Evolutionary conservation across 2,113 vertebrate species (phyloP), one percentile per base, ranked within the genome.

Genomic region (Elachura formosa): DNA sequence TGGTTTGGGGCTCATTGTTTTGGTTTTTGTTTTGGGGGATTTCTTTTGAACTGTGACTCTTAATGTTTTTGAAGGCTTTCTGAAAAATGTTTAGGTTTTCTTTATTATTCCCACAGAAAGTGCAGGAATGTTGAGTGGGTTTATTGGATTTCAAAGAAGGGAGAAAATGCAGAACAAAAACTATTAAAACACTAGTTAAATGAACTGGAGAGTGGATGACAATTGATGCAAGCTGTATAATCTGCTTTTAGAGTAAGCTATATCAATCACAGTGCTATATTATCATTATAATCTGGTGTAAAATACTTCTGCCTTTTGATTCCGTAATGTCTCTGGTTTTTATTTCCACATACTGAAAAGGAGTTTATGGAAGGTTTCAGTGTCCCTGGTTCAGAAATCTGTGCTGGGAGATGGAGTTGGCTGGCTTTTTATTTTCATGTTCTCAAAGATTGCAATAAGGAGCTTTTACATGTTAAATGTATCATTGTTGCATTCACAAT

Each of bases 221-320:
- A 73, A 52, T 51, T 59, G 84, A 91, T 88, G 94, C 89, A 69
- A 94, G 96, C 97, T 96, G 95, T 97, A 96, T 91, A 97, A 94
- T 95, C 87, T 93, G 96, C 97, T 96, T 95, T 93, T 97, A 93
- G 78, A 95, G 78, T 95, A 88, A 85, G 89, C 81, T 91, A 23
- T 91, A 82, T 96, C 96, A 84, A 83, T 94, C 94, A 79, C 90
- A 96, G 80, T 88, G 90, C 91, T 94, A 45, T 96, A 84, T 93
- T 95, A 91, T 95, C 88, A 68, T 94, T 84, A 91, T 91, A 68
- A 93, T 88, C 79, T 94, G 96, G 62, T 95, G 94, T 97, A 97
- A 59, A 76, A 78, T 96, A 92, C 95, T 96, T 93, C 92, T 97
- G 95, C 97, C 94, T 95, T 97, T 96, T 75, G 92, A 89, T 94